A percentile compares a stretch with the other conserved stretches of the same genome.
These are phyloP conservation scores for Chrysaora quinquecirrha DNA, from an alignment of 30 jellyfish, hydroid and myxozoan species.

Conservation along the genomic window DNA sequence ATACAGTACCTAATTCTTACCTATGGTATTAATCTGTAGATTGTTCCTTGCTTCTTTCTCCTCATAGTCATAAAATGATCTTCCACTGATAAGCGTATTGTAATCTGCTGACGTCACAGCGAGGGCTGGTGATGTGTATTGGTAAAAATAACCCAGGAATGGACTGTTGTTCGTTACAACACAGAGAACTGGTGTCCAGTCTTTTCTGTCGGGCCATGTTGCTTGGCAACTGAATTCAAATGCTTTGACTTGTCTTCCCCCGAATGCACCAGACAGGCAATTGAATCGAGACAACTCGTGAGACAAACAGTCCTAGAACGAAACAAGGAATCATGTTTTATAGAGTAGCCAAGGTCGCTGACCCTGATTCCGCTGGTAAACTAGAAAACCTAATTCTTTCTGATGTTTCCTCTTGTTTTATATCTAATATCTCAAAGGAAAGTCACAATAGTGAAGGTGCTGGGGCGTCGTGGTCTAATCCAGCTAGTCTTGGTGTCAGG, in stretches of 20 bases:
- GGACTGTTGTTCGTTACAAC: slow-evolving; percentile 80
- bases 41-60: slow-evolving; percentile 52
- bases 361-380: too few species aligned
- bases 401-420: too few species aligned
- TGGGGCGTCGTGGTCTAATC: too few species aligned
- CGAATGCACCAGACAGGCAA: slow-evolving; percentile 61
- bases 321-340: too few species aligned
- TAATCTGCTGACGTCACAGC: slow-evolving; percentile 19
- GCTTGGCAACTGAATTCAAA: slow-evolving; percentile 71
- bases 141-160: slow-evolving; percentile 59
- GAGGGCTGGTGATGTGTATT: slow-evolving; percentile 65
- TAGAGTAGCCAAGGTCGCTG: too few species aligned
- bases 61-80: slow-evolving; percentile 21
- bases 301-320: slow-evolving; percentile 54
- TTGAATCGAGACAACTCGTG: slow-evolving; percentile 36
- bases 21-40: background rate
- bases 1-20: too few species aligned
- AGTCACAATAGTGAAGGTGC: too few species aligned
- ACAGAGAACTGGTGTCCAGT: slow-evolving; percentile 74
- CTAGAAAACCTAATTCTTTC: too few species aligned
- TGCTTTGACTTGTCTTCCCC: slow-evolving; percentile 45
- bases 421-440: too few species aligned
- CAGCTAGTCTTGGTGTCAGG: too few species aligned
- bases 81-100: slow-evolving; percentile 31
- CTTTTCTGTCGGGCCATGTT: slow-evolving; percentile 71